Evolutionary conservation across 1,140 invertebrate genomes (phyloP), one percentile per base, ranked within the genome.

Genomic region (Spodoptera litura): DNA sequence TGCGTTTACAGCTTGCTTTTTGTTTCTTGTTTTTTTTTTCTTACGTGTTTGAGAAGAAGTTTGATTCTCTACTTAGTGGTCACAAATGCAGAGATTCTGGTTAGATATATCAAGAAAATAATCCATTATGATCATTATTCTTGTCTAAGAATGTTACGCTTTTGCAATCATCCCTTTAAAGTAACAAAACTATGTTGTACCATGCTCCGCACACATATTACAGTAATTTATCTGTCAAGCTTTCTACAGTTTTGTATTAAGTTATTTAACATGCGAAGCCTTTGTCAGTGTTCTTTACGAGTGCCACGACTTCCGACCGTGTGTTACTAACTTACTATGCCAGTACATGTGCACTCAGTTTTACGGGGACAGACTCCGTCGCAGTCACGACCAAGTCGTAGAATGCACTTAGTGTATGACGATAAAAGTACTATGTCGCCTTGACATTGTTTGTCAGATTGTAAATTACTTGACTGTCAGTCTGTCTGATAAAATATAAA

Each of bases 381-480:
- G 9, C 58, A 31, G 68, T 35, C 52, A 71, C 52, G 66, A 56
- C 13, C 27, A n/a, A 55, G 12, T 20, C 20, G 15, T 20, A 53
- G 15, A 44, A 44, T 68, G 49, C 64, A 53, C 49, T 68, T 53
- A 53, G 20, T 56, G 52, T n/a, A 71, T 56, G 25, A 10, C 25
- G 68, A 55, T 71, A 56, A 71, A 71, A 68, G 64, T 31, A 31
- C 66, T 71, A 27, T 71, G 52, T 71, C 68, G 20, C 68, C 68
- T 71, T 71, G 68, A 56, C 68, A 71, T 56, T 71, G 68, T 71
- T 71, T 71, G 55, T 52, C 44, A 52, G 35, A 68, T 38, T 53
- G 52, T 71, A 55, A 55, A 35, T 53, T 71, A 68, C 49, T 15
- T 5, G 52, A 49, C 64, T 68, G 20, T 53, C 44, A 52, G 20